These are phyloP conservation scores for Frankliniella fusca DNA, from an alignment of 2,888 invertebrate species.

Conservation along the genomic window DNA sequence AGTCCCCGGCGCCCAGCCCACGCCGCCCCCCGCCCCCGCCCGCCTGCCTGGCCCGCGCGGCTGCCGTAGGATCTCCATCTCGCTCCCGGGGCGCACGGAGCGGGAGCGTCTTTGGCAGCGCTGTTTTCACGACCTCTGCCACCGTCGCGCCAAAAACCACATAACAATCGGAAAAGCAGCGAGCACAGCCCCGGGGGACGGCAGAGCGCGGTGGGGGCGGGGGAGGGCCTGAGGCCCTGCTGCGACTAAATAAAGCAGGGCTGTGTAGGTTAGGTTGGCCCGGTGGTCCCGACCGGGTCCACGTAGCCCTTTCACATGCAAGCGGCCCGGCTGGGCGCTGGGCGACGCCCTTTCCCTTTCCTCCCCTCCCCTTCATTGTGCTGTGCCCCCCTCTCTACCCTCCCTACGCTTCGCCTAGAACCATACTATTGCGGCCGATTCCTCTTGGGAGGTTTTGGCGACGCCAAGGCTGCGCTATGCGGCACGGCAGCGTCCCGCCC, in stretches of 20 bases:
- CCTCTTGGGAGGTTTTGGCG: background rate
- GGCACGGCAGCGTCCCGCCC: too few species aligned
- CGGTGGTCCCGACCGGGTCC: background rate
- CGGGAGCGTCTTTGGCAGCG: too few species aligned
- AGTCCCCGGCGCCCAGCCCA: too few species aligned
- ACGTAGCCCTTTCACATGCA: background rate
- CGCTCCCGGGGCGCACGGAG: background rate
- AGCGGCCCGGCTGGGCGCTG: background rate
- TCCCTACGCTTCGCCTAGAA: background rate
- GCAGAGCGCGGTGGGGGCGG: background rate
- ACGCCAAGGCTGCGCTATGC: too few species aligned
- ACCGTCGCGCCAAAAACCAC: too few species aligned
- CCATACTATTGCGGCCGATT: constrained; percentile 6
- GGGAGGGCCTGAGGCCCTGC: background rate
- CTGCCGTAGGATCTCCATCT: constrained; percentile 18
- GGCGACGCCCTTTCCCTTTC: background rate
- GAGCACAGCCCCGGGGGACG: too few species aligned
- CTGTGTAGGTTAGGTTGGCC: background rate
- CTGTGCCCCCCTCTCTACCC: background rate
- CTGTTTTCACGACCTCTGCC: too few species aligned
- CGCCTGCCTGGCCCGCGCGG: too few species aligned
- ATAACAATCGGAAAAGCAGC: too few species aligned
- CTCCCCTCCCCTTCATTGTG: background rate
- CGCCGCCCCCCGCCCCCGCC: too few species aligned
- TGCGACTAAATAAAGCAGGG: background rate